Base-by-base conservation (phyloP, 2,888 invertebrate species). In the Oligia latruncula region DNA sequence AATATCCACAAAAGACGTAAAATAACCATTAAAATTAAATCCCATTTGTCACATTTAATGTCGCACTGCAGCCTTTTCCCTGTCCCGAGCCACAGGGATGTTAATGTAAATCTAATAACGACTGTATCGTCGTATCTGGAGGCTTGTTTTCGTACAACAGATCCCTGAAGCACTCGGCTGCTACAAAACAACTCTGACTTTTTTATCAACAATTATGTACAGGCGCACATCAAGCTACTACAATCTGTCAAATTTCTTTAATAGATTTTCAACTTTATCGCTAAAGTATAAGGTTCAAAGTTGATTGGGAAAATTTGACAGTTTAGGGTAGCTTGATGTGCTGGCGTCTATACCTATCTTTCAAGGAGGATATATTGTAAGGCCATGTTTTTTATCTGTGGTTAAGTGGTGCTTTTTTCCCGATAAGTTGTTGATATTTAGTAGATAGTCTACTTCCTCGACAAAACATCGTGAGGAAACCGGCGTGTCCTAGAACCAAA, bases 41-140 rank as follows among this genome's bases (percentile, higher is more conserved):
- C 20, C 55, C 0, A 65, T 20, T 60, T 77, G 71, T 73, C 20
- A 0, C 5, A 62, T 73, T 82, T 66, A 29, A 49, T 74, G 66
- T n/a, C 15, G 1, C 9, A 11, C 29, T 60, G 75, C 68, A 29
- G n/a, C 60, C 65, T 11, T 65, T 78, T 62, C 17, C 46, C 52
- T 87, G 89, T 74, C 84, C 81, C 60, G 65, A 80, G 86, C 77
- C 89, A 81, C 81, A 89, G 17, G 64, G 71, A 84, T 75, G 82
- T 91, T 91, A 91, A 92, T 91, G 89, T 90, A 90, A 92, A 93
- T 92, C 91, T 93, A 92, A 92, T 93, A 91, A 92, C 78, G 90
- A 88, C 89, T 89, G 91, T 91, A 90, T 91, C 88, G 74, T 77
- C 79, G 82, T 82, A 84, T 86, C 85, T 80, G 49, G 80, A 78